Conservation (phyloP, 2,113 vertebrate genomes). For the Monopterus albus region DNA sequence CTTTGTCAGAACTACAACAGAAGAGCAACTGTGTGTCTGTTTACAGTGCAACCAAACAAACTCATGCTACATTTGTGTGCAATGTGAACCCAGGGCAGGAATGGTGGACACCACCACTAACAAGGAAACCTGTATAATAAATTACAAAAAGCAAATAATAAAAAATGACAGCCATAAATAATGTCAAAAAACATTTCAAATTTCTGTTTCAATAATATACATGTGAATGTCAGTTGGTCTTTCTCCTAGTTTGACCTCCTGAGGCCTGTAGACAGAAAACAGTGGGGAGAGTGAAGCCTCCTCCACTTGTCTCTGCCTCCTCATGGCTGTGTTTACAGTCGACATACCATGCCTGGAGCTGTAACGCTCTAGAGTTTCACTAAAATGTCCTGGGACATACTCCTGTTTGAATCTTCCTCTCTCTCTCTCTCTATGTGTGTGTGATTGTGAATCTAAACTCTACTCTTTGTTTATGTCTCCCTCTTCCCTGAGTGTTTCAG, state of each 20-base stretch:
- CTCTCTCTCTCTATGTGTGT: too few relatives aligned
- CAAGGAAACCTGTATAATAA: too few relatives aligned
- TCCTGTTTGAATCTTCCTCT: slow-evolving; percentile 48
- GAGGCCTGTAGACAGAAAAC: slow-evolving; percentile 31
- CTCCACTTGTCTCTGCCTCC: slow-evolving; percentile 56
- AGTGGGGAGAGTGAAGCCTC: slow-evolving; percentile 45
- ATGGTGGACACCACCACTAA: neutral
- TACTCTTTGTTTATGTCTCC: slow-evolving; percentile 71
- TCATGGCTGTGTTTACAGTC: slow-evolving; percentile 73
- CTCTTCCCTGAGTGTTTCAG: slow-evolving; percentile 56
- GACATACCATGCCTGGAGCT: slow-evolving; percentile 69
- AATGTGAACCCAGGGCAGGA: neutral
- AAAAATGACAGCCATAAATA: too few relatives aligned
- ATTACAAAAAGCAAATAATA: too few relatives aligned
- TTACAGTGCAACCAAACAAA: neutral
- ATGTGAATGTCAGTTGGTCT: slow-evolving; percentile 4
- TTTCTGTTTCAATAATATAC: neutral
- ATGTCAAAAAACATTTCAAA: neutral
- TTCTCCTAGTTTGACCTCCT: slow-evolving; percentile 26
- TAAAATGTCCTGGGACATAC: slow-evolving; percentile 56
- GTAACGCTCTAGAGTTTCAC: slow-evolving; percentile 69
- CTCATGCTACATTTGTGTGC: neutral
- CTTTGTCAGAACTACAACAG: too few relatives aligned
- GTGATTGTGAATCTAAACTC: slow-evolving; percentile 49
- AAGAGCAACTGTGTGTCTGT: neutral